These are phyloP conservation scores for Montipora cactus DNA, from an alignment of 64 coral and sea anemone genomes.

Conservation along the genomic window DNA sequence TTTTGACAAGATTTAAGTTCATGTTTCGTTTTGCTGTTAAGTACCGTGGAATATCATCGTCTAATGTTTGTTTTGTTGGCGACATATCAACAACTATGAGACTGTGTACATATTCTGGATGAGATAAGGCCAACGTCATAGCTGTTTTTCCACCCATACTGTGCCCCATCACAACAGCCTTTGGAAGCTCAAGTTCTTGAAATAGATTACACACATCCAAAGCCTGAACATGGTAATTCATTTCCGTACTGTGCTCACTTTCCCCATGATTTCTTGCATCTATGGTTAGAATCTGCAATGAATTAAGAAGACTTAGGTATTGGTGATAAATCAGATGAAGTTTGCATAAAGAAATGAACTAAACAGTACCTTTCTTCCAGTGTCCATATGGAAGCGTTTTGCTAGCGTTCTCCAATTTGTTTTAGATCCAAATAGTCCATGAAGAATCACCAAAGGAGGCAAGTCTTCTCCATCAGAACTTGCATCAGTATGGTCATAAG, in stretches of 20 bases:
- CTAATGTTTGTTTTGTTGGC: constrained; percentile 58
- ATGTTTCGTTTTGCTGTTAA: constrained; percentile 76
- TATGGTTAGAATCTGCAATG: constrained; percentile 76
- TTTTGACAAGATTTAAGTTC: constrained; percentile 75
- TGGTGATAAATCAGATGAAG: background rate
- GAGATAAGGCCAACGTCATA: constrained; percentile 85
- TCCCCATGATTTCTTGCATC: constrained; percentile 97
- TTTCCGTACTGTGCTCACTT: constrained; percentile 74
- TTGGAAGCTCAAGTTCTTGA: constrained; percentile 73
- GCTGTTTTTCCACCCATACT: constrained; percentile 98
- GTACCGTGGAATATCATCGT: constrained; percentile 78
- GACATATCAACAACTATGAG: constrained; percentile 84
- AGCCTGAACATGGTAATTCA: constrained; percentile 83
- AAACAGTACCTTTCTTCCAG: constrained; percentile 71
- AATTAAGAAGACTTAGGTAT: background rate
- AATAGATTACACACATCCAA: constrained; percentile 73
- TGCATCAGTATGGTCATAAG: constrained; percentile 69
- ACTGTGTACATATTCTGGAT: constrained; percentile 79
- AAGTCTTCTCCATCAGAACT: constrained; percentile 54
- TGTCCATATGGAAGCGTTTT: constrained; percentile 69
- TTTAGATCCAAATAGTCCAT: constrained; percentile 99
- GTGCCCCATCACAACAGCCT: constrained; percentile 87
- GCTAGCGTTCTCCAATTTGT: constrained; percentile 94
- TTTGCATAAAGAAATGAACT: background rate
- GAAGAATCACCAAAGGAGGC: constrained; percentile 81